Conservation (phyloP, 1,140 invertebrate species). For the Oryctes rhinoceros region DNA sequence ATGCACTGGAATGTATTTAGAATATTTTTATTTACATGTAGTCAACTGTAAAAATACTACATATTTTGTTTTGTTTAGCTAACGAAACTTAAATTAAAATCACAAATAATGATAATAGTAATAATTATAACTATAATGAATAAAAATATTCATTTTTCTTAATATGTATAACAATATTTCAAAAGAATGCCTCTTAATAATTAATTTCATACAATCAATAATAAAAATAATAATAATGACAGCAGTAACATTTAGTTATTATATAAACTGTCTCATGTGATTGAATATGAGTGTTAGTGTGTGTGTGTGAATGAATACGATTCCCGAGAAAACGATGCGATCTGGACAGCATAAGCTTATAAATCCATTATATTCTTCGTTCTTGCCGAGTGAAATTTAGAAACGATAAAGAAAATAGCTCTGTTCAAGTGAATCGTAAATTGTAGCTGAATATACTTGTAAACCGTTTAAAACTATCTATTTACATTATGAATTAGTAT, state of each 20-base stretch:
- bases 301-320: too few species aligned
- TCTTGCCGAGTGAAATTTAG: too few species aligned
- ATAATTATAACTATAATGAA: neutral
- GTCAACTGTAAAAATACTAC: conserved; percentile 40
- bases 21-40: conserved; percentile 35
- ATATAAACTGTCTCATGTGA: neutral
- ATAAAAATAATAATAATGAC: neutral
- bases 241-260: neutral
- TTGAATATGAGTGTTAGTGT: too few species aligned
- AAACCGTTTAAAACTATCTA: too few species aligned
- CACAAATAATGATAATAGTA: conserved; percentile 19
- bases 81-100: conserved; percentile 27
- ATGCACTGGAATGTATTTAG: conserved; percentile 25
- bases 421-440: too few species aligned
- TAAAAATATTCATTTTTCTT: neutral
- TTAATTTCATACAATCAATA: neutral
- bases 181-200: neutral
- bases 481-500: too few species aligned
- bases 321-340: too few species aligned
- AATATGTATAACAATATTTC: neutral
- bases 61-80: neutral
- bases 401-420: too few species aligned
- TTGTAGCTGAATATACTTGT: too few species aligned
- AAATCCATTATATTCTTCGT: too few species aligned
- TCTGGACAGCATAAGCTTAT: too few species aligned